Evolutionary conservation across 92 coral and sea anemone genomes (phyloP), one percentile per base, ranked within the genome.

Genomic region (Siderastrea siderea): DNA sequence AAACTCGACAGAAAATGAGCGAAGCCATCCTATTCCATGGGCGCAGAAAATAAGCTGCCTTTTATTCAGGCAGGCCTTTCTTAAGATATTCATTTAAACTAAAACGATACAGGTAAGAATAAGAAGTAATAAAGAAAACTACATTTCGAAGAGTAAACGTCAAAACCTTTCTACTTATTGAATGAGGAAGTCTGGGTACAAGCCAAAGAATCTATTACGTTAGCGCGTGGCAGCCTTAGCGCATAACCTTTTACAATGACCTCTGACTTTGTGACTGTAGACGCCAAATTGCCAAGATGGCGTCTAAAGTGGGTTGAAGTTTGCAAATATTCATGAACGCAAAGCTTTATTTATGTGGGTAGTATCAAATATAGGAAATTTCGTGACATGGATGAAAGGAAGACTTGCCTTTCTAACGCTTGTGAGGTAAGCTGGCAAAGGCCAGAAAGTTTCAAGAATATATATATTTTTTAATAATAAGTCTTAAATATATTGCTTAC

Each of bases 311-410:
- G 44, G 74, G 68, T 7, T 50, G 50, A 47, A 61, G 14, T 7
- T 47, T 80, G 45, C 62, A 67, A 17, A 87, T 46, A 67, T 68
- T 83, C 73, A 84, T 84, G 75, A 52, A 60, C 16, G 61, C 19
- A 13, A 55, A 26, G 79, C 75, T 73, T 84, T 71, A 87, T 89
- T 73, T 85, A 95, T 95, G 98, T 93, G 96, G 95, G 49, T 88
- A 83, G 90, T 61, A 59, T 78, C 90, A 68, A 81, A 78, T 53
- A 12, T 87, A 52, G 92, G 85, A 76, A 91, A 85, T 88, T 79
- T 91, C 19, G 52, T 78, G 68, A 79, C 96, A 95, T 97, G 99
- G 99, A 68, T 92, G 48, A 97, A 90, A 89, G 96, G 97, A 85
- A 93, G 97, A 69, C 66, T 89, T 84, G 91, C 94, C 67, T 95